A percentile compares a stretch with the other conserved stretches of the same genome.
These are phyloP conservation scores for Thymallus thymallus DNA, from an alignment of 2,113 vertebrate genomes.

Conservation along the genomic window DNA sequence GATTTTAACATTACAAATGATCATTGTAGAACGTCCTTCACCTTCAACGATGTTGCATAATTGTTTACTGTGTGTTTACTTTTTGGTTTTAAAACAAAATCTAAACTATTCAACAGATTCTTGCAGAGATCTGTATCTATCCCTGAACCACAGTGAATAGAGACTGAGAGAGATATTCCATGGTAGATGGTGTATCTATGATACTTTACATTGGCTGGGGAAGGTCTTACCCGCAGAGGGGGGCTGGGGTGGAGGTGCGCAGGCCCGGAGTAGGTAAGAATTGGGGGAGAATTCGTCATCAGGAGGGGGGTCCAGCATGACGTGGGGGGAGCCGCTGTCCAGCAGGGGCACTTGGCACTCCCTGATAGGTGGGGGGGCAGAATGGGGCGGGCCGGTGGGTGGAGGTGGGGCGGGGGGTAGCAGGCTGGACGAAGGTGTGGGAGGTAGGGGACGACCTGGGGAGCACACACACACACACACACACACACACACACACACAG, in stretches of 20 bases:
- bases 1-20: too few relatives aligned
- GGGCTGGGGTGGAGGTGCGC: conserved; percentile 81
- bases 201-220: conserved; percentile 2
- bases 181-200: background rate
- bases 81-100: too few relatives aligned
- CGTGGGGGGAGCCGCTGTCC: conserved; percentile 88
- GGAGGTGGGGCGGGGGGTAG: conserved; percentile 89
- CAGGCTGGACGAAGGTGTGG: conserved; percentile 88
- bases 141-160: background rate
- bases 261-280: conserved; percentile 85
- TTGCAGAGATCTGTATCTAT: too few relatives aligned
- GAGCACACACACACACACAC: conserved; percentile 18
- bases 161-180: background rate
- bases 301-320: conserved; percentile 87
- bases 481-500: too few relatives aligned
- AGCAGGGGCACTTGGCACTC: conserved; percentile 91
- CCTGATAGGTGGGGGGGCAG: conserved; percentile 77
- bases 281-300: conserved; percentile 89
- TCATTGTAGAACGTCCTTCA: too few relatives aligned
- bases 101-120: too few relatives aligned
- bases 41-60: too few relatives aligned
- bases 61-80: too few relatives aligned
- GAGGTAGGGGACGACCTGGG: conserved; percentile 89
- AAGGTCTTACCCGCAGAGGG: conserved; percentile 80
- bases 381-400: conserved; percentile 83